Evolutionary conservation across 2,888 invertebrate species (phyloP).

Genomic region (Drosophila subsilvestris): DNA sequence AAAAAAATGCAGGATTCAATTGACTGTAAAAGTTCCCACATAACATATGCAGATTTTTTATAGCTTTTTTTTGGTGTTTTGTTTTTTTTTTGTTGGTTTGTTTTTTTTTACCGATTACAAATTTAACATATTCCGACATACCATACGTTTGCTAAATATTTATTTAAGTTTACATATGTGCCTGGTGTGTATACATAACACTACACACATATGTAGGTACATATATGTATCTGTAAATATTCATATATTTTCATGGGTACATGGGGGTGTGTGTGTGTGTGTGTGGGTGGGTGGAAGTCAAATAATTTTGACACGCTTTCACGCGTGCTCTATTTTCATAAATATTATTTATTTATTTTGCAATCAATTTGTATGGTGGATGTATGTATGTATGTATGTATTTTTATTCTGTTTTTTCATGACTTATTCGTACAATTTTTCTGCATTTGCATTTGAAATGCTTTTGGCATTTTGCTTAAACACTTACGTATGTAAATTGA

Average conservation of each 20-base stretch:
- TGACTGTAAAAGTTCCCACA: constrained; percentile 54
- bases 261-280: constrained; percentile 15
- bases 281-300: constrained; percentile 22
- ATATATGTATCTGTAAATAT: constrained; percentile 33
- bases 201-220: not conserved
- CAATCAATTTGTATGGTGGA: constrained; percentile 45
- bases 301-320: constrained; percentile 48
- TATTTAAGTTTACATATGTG: constrained; percentile 51
- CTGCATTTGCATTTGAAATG: constrained; percentile 67
- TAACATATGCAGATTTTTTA: constrained; percentile 52
- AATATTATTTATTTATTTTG: constrained; percentile 59
- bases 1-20: constrained; percentile 64
- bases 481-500: constrained; percentile 73
- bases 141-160: constrained; percentile 52
- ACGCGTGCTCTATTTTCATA: constrained; percentile 45
- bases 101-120: constrained; percentile 32
- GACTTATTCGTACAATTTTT: constrained; percentile 20
- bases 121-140: constrained; percentile 37
- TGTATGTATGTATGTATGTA: not conserved
- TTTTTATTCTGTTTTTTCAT: constrained; percentile 9
- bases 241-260: constrained; percentile 21
- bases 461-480: constrained; percentile 72
- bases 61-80: constrained; percentile 4
- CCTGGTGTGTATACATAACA: constrained; percentile 36
- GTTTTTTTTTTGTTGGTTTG: constrained; percentile 17